A percentile compares a stretch with the other conserved stretches of the same genome.
phyloP scores from a whole-genome alignment of 1,140 invertebrate species.

The Lordiphosa stackelbergi region DNA sequence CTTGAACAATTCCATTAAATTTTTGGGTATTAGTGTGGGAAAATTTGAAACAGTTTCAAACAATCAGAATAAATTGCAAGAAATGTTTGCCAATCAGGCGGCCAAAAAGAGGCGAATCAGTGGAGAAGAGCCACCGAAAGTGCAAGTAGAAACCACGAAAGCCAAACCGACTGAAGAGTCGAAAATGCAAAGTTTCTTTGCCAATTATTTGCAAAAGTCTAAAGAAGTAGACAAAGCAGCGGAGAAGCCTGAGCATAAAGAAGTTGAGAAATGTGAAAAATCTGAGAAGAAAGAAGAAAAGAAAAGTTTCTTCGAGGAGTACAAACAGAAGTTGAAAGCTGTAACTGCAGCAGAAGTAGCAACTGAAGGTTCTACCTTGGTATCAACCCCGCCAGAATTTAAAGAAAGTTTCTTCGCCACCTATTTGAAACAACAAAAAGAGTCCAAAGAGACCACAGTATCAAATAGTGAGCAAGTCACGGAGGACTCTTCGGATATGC shows the following conservation, averaged over 20 bases:
- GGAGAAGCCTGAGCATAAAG: background rate
- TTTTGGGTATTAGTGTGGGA: constrained; percentile 85
- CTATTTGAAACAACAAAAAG: constrained; percentile 47
- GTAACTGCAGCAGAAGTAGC: background rate
- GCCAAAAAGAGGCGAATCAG: constrained; percentile 60
- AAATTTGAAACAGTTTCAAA: constrained; percentile 83
- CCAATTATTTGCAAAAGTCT: constrained; percentile 45
- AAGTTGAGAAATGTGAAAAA: too few relatives aligned
- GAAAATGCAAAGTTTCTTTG: constrained; percentile 58
- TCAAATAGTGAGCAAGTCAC: background rate
- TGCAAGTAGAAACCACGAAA: constrained; percentile 23
- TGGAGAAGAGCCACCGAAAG: constrained; percentile 27
- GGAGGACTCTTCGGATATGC: constrained; percentile 30
- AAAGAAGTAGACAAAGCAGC: constrained; percentile 20
- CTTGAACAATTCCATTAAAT: constrained; percentile 81
- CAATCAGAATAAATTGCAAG: constrained; percentile 78
- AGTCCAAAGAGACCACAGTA: background rate
- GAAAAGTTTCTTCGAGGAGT: constrained; percentile 48
- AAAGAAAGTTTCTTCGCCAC: constrained; percentile 61
- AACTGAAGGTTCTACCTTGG: constrained; percentile 4
- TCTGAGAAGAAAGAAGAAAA: constrained; percentile 1
- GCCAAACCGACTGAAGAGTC: constrained; percentile 40
- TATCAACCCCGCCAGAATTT: constrained; percentile 39
- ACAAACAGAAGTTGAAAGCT: constrained; percentile 45
- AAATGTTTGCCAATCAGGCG: constrained; percentile 71